Evolutionary conservation across 2,113 vertebrate genomes (phyloP).

Genomic region (Polypterus senegalus): DNA sequence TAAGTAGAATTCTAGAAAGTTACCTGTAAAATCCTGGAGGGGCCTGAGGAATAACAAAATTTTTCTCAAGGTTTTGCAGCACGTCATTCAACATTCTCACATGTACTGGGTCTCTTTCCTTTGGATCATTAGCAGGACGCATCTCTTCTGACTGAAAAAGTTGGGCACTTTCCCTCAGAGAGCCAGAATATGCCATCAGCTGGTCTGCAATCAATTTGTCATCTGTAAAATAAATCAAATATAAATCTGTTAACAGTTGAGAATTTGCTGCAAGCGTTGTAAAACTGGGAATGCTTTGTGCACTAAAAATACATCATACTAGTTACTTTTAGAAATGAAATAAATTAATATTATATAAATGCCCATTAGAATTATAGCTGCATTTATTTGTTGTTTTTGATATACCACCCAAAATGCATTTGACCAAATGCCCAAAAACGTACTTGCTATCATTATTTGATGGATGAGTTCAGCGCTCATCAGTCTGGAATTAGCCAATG

Average conservation of each 20-base stretch:
- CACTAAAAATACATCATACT: neutral
- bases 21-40: conserved; percentile 82
- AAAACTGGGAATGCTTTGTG: neutral
- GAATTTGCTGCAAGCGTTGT: neutral
- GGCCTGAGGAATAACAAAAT: conserved; percentile 54
- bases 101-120: conserved; percentile 61
- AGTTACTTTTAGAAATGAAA: neutral
- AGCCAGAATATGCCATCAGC: conserved; percentile 47
- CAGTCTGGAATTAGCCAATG: no score
- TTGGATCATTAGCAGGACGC: conserved; percentile 85
- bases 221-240: conserved; percentile 38
- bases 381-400: no score
- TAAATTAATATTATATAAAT: neutral
- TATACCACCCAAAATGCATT: no score
- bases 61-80: conserved; percentile 76
- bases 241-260: neutral
- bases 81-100: conserved; percentile 88
- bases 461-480: no score
- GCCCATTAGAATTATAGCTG: no score
- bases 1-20: no score
- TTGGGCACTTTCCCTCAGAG: conserved; percentile 62
- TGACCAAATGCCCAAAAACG: no score
- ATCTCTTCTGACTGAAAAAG: conserved; percentile 85
- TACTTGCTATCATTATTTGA: no score
- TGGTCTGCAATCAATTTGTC: conserved; percentile 25